Base-by-base conservation (phyloP, 2,113 vertebrate species). In the Malurus cyaneus region DNA sequence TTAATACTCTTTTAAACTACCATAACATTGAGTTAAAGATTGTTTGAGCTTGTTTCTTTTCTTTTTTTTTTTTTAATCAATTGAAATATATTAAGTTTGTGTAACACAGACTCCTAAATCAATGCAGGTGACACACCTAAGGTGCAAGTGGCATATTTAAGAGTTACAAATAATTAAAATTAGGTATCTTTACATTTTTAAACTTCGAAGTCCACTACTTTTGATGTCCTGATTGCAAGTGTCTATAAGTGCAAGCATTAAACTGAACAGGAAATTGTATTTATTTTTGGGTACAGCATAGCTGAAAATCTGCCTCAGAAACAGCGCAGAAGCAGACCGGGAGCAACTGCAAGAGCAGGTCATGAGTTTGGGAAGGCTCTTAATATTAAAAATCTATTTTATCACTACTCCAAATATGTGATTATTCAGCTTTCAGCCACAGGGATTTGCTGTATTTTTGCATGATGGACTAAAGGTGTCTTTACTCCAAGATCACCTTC, bases 1-100 rank as follows among this genome's bases (percentile, higher is more conserved):
- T 60, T 93, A 92, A 92, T 88, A 56, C 4, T 78, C 46, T 90
- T 94, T 80, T 65, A 78, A 94, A 92, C 49, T 84, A 57, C 52
- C 90, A 64, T 29, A 91, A 78, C 11, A 39, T 57, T 57, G 44
- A 83, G 16, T 67, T 89, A 90, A 84, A 83, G 47, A 23, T 73
- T 82, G 42, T 47, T 47, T 86, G 54, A 86, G 54, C 17, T 89
- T 88, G 36, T 77, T 71, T 71, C 1, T 18, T 70, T 66, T n/a
- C n/a, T n/a, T 20, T 57, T 53, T 32, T 65, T 54, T 46, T 52
- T 73, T 90, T 72, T 18, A 28, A 83, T 81, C 26, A 47, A 26
- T 29, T 92, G 36, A 79, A 82, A 87, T 82, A 47, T 36, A 92
- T 82, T 39, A 69, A 26, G 8, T 72, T 87, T 76, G 42, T 79